Base-by-base conservation (phyloP, 2,797 vertebrate species). In the Oryzias dopingdopingensis region DNA sequence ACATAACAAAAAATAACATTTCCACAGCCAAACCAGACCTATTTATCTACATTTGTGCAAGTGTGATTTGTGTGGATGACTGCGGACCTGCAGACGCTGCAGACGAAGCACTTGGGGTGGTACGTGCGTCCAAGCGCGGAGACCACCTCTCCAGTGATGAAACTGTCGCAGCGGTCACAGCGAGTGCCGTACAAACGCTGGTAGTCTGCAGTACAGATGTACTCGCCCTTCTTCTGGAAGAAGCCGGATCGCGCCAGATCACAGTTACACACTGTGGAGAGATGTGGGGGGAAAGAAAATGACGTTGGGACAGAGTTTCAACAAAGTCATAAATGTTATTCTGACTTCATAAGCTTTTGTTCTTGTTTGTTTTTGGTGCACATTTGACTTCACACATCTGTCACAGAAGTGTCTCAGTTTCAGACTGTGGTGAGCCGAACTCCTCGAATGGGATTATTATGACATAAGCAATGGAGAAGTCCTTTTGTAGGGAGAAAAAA, bases 171-270 rank as follows among this genome's bases (percentile, higher is more conserved):
- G 90, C 97, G 96, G 85, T 98, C 95, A 0, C 97, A 99, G 74
- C 95, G 95, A 2, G 96, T 98, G n/a, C 97, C 96, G 0, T 99
- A 98, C 68, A 97, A 92, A 44, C 95, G 94, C 90, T 99, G 97
- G 83, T 98, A 99, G 88, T 99, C 96, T 0, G 94, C 88, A 6
- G 96, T 97, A 76, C 97, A 99, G 86, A 99, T 96, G 90, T 98
- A 98, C 76, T 98, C 96, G 52, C 96, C 94, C 74, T 96, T 96
- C 93, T 98, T 99, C 81, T 97, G 97, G 92, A 98, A 98, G 90
- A 99, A 99, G 49, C 96, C 96, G 0, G 96, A 96, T 79, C 94
- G 93, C 45, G 97, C 96, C 89, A 99, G 91, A 83, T 96, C 95
- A 56, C 96, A 98, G 86, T 94, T 95, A 10, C 97, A 99, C 80